Conservation (phyloP, 2,113 vertebrate species). For the Urocolius indicus region DNA sequence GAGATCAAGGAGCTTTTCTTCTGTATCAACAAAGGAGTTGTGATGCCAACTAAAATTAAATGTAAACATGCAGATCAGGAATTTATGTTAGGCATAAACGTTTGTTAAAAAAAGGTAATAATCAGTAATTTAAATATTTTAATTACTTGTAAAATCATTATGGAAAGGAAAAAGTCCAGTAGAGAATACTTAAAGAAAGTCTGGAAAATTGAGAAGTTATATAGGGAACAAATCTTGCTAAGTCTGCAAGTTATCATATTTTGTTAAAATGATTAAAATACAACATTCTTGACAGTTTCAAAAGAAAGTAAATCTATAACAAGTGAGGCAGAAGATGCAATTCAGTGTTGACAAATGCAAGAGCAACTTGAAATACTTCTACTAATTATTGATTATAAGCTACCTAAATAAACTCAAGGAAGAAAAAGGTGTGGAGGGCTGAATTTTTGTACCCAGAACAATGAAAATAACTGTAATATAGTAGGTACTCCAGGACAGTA, state of each 20-base stretch:
- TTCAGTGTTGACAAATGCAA: not conserved
- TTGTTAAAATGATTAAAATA: not conserved
- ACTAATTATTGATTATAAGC: not conserved
- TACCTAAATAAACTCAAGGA: not conserved
- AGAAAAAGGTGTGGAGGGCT: not conserved
- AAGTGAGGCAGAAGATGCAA: not conserved
- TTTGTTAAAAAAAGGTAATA: not conserved
- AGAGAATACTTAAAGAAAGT: not conserved
- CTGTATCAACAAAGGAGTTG: not conserved
- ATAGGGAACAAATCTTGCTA: not conserved
- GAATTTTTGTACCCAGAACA: not conserved
- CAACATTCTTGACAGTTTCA: not conserved
- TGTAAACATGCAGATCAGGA: not conserved
- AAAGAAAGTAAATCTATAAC: not conserved
- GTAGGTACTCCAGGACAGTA: not conserved
- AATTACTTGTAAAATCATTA: not conserved
- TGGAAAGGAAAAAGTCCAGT: not conserved
- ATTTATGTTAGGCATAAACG: not conserved
- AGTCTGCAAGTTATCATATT: not conserved
- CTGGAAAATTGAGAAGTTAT: not conserved
- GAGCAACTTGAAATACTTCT: not conserved
- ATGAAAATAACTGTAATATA: not conserved
- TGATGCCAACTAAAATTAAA: constrained; percentile 2
- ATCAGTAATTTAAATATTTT: not conserved
- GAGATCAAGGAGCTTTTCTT: constrained; percentile 6